Conservation (phyloP, 2,113 vertebrate genomes). For the Cinclus cinclus region DNA sequence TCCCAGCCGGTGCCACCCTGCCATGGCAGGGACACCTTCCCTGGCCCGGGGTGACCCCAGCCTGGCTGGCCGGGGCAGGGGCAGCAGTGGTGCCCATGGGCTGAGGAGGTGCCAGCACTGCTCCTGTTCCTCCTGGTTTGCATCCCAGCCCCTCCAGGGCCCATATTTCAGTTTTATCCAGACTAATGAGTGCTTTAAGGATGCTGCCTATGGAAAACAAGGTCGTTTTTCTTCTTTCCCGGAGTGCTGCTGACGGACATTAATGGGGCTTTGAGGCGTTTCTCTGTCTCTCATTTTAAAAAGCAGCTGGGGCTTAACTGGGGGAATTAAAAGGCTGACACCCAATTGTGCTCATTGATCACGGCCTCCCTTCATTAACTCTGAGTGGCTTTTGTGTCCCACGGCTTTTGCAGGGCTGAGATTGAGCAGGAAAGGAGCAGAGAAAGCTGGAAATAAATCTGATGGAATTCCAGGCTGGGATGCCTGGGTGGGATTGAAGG, state of each 20-base stretch:
- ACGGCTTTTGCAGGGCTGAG: neutral
- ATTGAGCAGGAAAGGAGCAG: neutral
- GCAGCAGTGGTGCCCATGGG: rapidly evolving
- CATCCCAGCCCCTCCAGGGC: rapidly evolving
- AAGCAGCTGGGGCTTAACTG: neutral
- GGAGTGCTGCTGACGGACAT: neutral
- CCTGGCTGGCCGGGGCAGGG: too few relatives aligned
- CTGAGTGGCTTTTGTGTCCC: neutral
- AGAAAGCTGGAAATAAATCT: neutral
- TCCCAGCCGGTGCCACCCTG: too few relatives aligned
- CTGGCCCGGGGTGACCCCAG: too few relatives aligned
- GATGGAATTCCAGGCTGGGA: neutral
- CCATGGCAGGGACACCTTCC: too few relatives aligned
- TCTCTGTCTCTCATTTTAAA: neutral
- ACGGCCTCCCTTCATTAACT: neutral
- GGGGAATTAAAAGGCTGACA: neutral
- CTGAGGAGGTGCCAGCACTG: neutral
- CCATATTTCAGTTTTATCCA: neutral
- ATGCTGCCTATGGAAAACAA: neutral
- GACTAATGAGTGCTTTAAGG: neutral
- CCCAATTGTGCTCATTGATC: neutral
- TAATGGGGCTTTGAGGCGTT: neutral
- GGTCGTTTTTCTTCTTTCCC: neutral
- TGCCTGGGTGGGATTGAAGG: neutral
- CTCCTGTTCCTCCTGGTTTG: too few relatives aligned